A percentile compares a stretch with the other conserved stretches of the same genome.
These are phyloP conservation scores for Gambusia yucatana DNA, from an alignment of 2,797 vertebrate genomes.

Conservation along the genomic window DNA sequence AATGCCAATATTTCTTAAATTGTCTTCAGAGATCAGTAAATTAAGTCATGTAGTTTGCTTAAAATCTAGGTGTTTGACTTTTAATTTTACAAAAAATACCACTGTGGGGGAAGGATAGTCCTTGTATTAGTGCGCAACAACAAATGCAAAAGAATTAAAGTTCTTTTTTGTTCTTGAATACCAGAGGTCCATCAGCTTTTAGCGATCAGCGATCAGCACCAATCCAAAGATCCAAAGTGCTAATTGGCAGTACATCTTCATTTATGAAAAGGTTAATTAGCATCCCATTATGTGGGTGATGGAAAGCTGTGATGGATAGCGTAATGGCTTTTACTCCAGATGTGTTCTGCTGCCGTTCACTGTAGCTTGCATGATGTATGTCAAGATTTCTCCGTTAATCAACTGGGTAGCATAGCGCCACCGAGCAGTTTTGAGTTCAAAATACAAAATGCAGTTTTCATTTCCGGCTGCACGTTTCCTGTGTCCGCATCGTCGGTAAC, in stretches of 20 bases:
- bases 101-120: neutral
- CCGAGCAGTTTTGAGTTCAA: neutral
- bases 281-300: constrained; percentile 68
- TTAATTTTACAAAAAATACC: neutral
- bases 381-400: neutral
- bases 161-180: constrained; percentile 30
- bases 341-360: constrained; percentile 48
- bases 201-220: constrained; percentile 59
- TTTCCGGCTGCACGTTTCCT: neutral
- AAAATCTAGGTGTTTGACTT: neutral
- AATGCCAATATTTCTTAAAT: neutral
- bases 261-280: constrained; percentile 77
- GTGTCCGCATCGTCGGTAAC: fast-evolving
- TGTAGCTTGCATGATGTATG: constrained; percentile 16
- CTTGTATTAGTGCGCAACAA: neutral
- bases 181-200: constrained; percentile 43
- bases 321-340: constrained; percentile 55
- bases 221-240: constrained; percentile 40
- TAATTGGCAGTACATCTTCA: constrained; percentile 74
- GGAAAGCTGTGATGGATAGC: constrained; percentile 68
- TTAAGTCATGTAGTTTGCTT: neutral
- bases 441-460: neutral
- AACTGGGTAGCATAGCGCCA: neutral
- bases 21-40: neutral
- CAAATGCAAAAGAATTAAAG: constrained; percentile 10